phyloP scores from a whole-genome alignment of 2,888 invertebrate genomes.

The Eucera pruinosa region DNA sequence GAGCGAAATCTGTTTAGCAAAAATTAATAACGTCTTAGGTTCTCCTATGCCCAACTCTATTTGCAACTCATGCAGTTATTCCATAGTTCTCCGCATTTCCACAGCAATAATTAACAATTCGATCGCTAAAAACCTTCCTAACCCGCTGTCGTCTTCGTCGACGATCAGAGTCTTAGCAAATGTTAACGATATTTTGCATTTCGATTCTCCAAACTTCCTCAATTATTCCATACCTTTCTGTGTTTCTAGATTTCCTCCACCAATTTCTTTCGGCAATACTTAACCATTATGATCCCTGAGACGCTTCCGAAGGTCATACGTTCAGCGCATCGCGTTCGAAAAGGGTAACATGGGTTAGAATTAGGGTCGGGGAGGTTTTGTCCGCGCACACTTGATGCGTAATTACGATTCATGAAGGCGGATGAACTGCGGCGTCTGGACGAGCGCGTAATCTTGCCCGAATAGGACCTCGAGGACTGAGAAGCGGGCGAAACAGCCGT shows the following conservation, averaged over 20 bases:
- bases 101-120: too few relatives aligned
- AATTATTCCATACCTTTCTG: neutral
- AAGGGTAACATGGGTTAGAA: neutral
- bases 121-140: too few relatives aligned
- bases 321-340: neutral
- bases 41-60: neutral
- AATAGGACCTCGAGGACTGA: slow-evolving; percentile 59
- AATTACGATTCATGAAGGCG: slow-evolving; percentile 80
- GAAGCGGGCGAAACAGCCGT: slow-evolving; percentile 66
- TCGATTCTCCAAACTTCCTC: slow-evolving; percentile 31
- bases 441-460: slow-evolving; percentile 58
- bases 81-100: too few relatives aligned
- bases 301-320: slow-evolving; percentile 52
- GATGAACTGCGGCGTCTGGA: slow-evolving; percentile 54
- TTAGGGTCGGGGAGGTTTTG: slow-evolving; percentile 33
- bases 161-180: too few relatives aligned
- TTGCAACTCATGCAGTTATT: too few relatives aligned
- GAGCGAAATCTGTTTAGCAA: slow-evolving; percentile 75
- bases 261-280: neutral
- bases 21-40: slow-evolving; percentile 76
- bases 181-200: slow-evolving; percentile 31
- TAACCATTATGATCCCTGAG: neutral
- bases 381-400: slow-evolving; percentile 70
- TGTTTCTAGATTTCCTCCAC: neutral
- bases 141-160: too few relatives aligned